A percentile compares a stretch with the other conserved stretches of the same genome.
phyloP scores from a whole-genome alignment of 2,888 invertebrate species.

The Rhodophaea formosa region DNA sequence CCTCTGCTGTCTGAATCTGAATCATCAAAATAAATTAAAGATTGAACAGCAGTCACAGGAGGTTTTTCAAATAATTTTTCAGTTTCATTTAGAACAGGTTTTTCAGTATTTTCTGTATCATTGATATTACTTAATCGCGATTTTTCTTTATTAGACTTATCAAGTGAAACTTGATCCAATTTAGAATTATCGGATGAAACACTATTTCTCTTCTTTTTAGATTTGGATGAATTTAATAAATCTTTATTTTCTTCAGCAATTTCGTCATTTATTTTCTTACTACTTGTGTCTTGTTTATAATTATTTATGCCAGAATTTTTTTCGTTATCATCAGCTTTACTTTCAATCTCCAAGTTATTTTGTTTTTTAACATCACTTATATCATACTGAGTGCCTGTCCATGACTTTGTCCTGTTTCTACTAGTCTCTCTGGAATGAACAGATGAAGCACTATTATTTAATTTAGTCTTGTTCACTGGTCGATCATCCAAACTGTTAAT shows the following conservation, averaged over 20 bases:
- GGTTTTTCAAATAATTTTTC: slow-evolving; percentile 45
- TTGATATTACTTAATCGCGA: background rate
- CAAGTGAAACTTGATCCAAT: background rate
- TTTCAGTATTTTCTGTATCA: background rate
- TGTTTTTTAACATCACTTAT: slow-evolving; percentile 52
- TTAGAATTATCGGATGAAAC: background rate
- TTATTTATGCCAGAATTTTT: background rate
- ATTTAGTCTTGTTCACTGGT: slow-evolving; percentile 31
- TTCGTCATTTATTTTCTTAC: background rate
- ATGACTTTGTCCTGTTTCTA: slow-evolving; percentile 61
- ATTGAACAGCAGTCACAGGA: slow-evolving; percentile 41
- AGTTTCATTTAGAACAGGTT: slow-evolving; percentile 27
- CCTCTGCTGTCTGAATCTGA: slow-evolving; percentile 43
- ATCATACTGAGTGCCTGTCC: slow-evolving; percentile 41
- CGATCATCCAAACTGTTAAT: slow-evolving; percentile 41
- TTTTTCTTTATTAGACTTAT: background rate
- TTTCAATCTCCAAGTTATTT: slow-evolving; percentile 46
- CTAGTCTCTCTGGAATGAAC: slow-evolving; percentile 36
- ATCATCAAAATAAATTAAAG: slow-evolving; percentile 57
- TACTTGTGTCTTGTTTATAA: background rate
- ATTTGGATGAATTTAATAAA: background rate
- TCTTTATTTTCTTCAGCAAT: background rate
- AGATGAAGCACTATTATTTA: slow-evolving; percentile 53
- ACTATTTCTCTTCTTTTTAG: background rate
- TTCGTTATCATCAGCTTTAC: slow-evolving; percentile 24